Conservation (phyloP, 2,888 invertebrate species). For the Epinotia bilunana region DNA sequence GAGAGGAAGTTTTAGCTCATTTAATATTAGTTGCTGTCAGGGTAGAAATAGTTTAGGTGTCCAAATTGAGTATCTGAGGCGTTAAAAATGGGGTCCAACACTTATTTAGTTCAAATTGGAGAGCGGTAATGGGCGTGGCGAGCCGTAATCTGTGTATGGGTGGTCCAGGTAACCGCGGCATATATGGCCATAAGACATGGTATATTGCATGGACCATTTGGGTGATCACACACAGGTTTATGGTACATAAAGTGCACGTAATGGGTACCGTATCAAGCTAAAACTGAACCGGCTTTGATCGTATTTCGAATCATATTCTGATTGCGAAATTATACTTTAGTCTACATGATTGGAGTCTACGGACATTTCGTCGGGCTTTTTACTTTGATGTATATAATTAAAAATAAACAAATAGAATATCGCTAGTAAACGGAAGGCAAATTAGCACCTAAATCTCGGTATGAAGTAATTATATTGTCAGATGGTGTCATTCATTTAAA, state of each 20-base stretch:
- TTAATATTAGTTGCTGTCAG: constrained; percentile 50
- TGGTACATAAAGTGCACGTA: constrained; percentile 63
- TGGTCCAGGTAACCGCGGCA: constrained; percentile 63
- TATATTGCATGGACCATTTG: constrained; percentile 62
- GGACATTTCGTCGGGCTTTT: neutral
- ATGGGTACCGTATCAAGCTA: constrained; percentile 50
- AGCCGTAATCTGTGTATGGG: constrained; percentile 68
- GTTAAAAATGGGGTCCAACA: constrained; percentile 55
- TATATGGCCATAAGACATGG: constrained; percentile 69
- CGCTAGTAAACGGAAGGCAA: no score
- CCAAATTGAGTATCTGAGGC: constrained; percentile 60
- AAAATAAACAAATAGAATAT: no score
- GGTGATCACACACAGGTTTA: constrained; percentile 71
- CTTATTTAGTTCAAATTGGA: constrained; percentile 73
- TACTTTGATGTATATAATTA: neutral
- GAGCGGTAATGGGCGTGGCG: constrained; percentile 72
- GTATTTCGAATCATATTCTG: constrained; percentile 18
- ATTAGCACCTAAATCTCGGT: no score
- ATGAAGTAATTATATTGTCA: no score
- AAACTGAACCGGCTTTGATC: constrained; percentile 48
- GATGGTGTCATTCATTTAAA: no score
- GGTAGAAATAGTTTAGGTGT: constrained; percentile 64
- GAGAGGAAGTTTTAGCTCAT: constrained; percentile 44
- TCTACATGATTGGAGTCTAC: constrained; percentile 24
- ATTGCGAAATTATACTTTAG: constrained; percentile 21